Evolutionary conservation across 1,140 invertebrate genomes (phyloP).

Genomic region (Eufriesea mexicana): DNA sequence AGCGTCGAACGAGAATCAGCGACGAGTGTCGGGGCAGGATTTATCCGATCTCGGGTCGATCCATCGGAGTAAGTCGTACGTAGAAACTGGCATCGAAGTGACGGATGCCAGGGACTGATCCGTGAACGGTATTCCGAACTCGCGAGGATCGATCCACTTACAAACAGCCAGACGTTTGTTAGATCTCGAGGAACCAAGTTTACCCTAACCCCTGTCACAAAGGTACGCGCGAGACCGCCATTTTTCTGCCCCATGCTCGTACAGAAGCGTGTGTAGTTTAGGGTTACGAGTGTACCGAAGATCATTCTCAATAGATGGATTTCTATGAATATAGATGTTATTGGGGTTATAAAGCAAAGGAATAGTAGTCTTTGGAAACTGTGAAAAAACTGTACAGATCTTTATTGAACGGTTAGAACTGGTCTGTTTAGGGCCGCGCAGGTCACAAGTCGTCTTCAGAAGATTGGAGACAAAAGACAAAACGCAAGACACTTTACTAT

Average conservation of each 20-base stretch:
- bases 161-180: background rate
- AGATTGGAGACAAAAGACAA: no score
- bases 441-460: no score
- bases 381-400: no score
- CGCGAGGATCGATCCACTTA: background rate
- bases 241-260: background rate
- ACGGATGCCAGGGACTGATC: background rate
- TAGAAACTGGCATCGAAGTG: background rate
- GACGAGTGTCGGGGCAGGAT: background rate
- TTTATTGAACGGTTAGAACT: no score
- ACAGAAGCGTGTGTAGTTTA: background rate
- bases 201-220: background rate
- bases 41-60: conserved; percentile 7
- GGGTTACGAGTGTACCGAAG: background rate
- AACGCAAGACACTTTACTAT: no score
- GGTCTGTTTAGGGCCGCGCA: no score
- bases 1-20: background rate
- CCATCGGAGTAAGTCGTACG: background rate
- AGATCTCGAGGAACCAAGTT: background rate
- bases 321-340: no score
- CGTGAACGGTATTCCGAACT: background rate
- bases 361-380: no score
- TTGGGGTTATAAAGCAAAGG: no score
- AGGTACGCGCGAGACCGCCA: background rate
- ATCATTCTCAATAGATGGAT: no score